Conservation (phyloP, 2,113 vertebrate species). For the Malurus melanocephalus region DNA sequence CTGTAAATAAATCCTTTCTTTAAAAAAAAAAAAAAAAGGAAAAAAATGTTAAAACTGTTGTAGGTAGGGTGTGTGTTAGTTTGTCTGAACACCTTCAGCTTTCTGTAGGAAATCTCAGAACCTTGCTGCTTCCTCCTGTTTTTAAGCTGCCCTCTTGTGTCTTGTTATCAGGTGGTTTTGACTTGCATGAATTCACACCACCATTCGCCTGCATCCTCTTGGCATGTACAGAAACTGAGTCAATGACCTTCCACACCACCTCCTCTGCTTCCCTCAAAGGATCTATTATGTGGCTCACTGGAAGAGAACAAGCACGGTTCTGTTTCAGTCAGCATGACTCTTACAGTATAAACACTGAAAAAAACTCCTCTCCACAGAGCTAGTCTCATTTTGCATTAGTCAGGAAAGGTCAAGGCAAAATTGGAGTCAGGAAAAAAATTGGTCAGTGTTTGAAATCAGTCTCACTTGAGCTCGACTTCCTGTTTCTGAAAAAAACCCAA, state of each 20-base stretch:
- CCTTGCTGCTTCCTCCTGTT: neutral
- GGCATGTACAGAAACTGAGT: constrained; percentile 17
- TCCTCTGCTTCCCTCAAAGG: constrained; percentile 57
- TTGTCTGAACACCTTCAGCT: neutral
- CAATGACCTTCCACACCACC: constrained; percentile 54
- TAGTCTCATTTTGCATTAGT: constrained; percentile 50
- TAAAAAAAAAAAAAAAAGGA: accelerated
- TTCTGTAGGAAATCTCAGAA: neutral
- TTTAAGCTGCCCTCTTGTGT: constrained; percentile 20
- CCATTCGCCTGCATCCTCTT: neutral
- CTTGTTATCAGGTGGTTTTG: constrained; percentile 25
- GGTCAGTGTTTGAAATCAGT: constrained; percentile 54
- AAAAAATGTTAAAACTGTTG: neutral
- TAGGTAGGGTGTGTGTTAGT: neutral
- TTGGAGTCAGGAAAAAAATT: constrained; percentile 48
- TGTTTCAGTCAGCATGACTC: constrained; percentile 65
- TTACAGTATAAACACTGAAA: constrained; percentile 51
- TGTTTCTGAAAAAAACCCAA: neutral
- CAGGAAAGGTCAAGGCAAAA: constrained; percentile 63
- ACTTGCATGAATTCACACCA: constrained; percentile 23
- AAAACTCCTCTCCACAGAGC: neutral
- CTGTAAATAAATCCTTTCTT: neutral
- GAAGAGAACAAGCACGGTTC: constrained; percentile 52
- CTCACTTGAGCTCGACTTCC: constrained; percentile 46
- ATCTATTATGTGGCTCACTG: constrained; percentile 51